Percentiles rank a stretch among this genome's conserved stretches.
phyloP scores from a whole-genome alignment of 2,113 vertebrate genomes.

The Sylvietta virens region DNA sequence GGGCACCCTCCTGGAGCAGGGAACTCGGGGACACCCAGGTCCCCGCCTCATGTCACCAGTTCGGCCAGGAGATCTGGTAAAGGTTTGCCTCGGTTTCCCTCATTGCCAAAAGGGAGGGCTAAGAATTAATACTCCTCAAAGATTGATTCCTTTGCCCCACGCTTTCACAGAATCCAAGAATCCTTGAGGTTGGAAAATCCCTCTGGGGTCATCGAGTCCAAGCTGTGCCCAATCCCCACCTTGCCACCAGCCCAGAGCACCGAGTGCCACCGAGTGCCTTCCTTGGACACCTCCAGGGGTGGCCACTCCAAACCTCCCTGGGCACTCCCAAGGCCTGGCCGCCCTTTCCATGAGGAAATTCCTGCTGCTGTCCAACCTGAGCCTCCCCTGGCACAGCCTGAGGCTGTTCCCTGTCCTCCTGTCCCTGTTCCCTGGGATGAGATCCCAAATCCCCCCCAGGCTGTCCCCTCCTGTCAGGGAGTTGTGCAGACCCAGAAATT shows the following conservation, averaged over 20 bases:
- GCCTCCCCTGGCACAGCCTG: not conserved
- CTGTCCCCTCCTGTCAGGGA: not conserved
- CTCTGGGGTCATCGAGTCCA: accelerated
- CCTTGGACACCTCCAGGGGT: not conserved
- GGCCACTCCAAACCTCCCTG: not conserved
- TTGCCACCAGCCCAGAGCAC: not conserved
- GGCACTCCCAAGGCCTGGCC: accelerated
- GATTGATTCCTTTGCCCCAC: not conserved
- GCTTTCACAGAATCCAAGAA: not conserved
- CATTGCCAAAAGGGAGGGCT: not conserved
- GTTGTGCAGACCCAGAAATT: not conserved
- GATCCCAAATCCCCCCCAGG: not conserved
- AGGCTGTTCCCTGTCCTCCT: not conserved
- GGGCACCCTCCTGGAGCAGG: not conserved
- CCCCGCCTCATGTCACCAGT: not conserved
- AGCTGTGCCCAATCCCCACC: not conserved
- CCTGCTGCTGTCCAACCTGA: accelerated
- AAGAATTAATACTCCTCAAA: not conserved
- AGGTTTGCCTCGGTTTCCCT: not conserved
- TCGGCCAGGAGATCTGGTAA: not conserved
- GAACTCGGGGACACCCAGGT: not conserved
- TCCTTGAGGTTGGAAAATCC: not conserved
- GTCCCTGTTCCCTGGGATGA: not conserved
- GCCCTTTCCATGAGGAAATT: not conserved
- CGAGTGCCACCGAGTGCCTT: not conserved